These are phyloP conservation scores for Propithecus perrieri DNA, from an alignment of 2,797 vertebrate species.

Conservation along the genomic window DNA sequence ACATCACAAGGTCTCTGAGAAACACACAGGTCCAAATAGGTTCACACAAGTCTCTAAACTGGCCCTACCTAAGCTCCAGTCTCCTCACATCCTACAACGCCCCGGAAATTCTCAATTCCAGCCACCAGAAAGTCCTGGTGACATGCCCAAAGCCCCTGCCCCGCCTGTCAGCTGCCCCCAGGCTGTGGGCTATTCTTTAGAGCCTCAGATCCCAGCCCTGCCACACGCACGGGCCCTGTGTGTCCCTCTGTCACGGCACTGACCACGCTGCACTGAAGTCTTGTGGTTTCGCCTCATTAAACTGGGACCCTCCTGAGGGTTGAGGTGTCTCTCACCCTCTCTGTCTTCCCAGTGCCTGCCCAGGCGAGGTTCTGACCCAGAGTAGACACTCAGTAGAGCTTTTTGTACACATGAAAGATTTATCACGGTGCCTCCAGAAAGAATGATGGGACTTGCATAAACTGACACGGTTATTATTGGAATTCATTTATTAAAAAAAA, in stretches of 20 bases:
- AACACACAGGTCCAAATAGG: background rate
- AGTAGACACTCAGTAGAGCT: background rate
- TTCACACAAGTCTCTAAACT: accelerated
- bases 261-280: accelerated
- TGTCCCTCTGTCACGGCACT: no score
- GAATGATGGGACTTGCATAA: conserved; percentile 50
- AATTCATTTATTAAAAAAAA: conserved; percentile 65
- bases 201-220: background rate
- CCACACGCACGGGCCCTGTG: accelerated
- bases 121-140: accelerated
- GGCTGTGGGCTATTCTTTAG: no score
- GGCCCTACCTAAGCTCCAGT: background rate
- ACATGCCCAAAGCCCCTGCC: accelerated
- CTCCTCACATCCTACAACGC: accelerated
- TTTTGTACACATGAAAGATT: conserved; percentile 3
- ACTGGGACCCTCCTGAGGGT: background rate
- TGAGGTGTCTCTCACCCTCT: background rate
- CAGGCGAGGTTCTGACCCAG: background rate
- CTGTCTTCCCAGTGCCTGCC: no score
- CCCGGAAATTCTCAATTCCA: accelerated
- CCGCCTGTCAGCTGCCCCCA: accelerated
- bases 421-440: conserved; percentile 43
- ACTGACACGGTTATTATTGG: conserved; percentile 66
- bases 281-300: accelerated
- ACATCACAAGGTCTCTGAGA: accelerated